Percentiles rank a stretch among this genome's conserved stretches.
Evolutionary conservation across 2,797 vertebrate genomes (phyloP).

Genomic region (Petrocephalus sullivani): DNA sequence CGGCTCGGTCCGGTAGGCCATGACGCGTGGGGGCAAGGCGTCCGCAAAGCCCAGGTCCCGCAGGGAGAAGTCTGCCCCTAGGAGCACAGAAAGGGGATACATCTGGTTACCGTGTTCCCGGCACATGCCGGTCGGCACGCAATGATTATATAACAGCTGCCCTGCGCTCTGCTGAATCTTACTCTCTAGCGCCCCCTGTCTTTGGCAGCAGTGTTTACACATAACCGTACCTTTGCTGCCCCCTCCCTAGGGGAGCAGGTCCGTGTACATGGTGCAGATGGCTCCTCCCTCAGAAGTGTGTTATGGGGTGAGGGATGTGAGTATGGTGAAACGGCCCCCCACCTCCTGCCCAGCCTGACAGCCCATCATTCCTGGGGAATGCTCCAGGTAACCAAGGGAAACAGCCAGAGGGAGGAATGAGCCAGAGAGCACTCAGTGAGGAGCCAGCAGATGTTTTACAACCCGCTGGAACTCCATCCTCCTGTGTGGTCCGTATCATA

Average conservation of each 20-base stretch:
- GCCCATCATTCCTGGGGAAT: not conserved
- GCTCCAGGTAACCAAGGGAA: not conserved
- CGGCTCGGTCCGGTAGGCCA: conserved; percentile 79
- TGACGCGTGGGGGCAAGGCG: conserved; percentile 71
- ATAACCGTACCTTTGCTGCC: not conserved
- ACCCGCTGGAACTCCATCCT: not conserved
- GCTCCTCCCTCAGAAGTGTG: not conserved
- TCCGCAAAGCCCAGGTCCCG: conserved; percentile 86
- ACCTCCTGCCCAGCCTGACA: not conserved
- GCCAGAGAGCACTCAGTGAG: not conserved
- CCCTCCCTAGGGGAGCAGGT: not conserved
- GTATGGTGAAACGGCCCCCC: not conserved
- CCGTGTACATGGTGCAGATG: not conserved
- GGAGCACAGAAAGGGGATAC: not conserved
- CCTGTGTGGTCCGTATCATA: not conserved
- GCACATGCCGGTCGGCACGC: not conserved
- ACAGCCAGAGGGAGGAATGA: not conserved
- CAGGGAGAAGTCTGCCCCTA: conserved; percentile 85
- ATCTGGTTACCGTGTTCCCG: not conserved
- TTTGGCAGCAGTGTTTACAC: not conserved
- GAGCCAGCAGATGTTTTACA: not conserved
- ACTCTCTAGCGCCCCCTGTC: not conserved
- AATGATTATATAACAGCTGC: not conserved
- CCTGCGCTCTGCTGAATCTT: not conserved
- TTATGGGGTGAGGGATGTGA: not conserved